Percentiles rank a stretch among this genome's conserved stretches.
These are phyloP conservation scores for Sebastes nivosus DNA, from an alignment of 2,797 vertebrate species.

Conservation along the genomic window DNA sequence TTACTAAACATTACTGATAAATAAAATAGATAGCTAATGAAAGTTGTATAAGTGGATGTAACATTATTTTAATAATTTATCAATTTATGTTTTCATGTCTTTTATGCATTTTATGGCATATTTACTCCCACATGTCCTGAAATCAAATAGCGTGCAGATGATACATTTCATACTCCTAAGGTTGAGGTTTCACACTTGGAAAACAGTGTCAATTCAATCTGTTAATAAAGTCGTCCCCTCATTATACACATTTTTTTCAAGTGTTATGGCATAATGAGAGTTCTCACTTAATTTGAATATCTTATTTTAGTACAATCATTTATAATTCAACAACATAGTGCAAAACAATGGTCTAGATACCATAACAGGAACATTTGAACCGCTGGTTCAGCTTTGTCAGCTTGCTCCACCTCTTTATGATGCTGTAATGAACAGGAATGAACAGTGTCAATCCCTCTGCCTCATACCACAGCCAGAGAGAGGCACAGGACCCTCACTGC, in stretches of 20 bases:
- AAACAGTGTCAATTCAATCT: neutral
- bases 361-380: neutral
- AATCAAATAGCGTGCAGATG: neutral
- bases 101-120: neutral
- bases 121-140: neutral
- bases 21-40: neutral
- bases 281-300: neutral
- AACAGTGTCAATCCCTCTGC: conserved; percentile 61
- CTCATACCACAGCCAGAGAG: conserved; percentile 49
- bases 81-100: neutral
- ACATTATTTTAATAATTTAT: neutral
- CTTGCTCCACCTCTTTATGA: conserved; percentile 74
- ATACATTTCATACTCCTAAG: neutral
- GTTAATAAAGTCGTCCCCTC: too few relatives aligned
- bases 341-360: neutral
- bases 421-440: conserved; percentile 64
- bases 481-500: conserved; percentile 38
- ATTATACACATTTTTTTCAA: neutral
- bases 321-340: neutral
- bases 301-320: neutral
- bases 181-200: neutral
- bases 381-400: conserved; percentile 11
- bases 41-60: neutral
- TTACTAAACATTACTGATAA: neutral
- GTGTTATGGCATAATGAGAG: neutral